Conservation (phyloP, 2,888 invertebrate genomes). For the Drosophila paracracens region DNA sequence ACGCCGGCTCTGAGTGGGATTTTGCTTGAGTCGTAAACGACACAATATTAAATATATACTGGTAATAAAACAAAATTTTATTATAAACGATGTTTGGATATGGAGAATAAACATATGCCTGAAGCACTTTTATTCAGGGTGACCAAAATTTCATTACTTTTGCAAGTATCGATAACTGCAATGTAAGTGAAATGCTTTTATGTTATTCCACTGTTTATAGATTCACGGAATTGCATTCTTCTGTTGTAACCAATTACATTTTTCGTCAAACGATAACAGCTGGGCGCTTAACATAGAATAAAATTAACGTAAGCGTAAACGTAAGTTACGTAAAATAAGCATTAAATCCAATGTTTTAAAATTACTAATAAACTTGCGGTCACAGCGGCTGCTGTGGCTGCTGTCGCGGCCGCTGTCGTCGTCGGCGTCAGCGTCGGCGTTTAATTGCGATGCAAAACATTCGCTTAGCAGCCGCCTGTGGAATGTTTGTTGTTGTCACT, state of each 20-base stretch:
- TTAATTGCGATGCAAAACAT: conserved; percentile 34
- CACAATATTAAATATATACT: not conserved
- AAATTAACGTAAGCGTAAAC: not conserved
- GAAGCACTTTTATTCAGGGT: not conserved
- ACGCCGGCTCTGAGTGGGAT: conserved; percentile 11
- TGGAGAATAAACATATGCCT: not conserved
- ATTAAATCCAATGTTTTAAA: conserved; percentile 2
- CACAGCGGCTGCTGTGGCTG: conserved; percentile 2
- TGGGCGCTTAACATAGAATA: not conserved
- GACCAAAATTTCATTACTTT: not conserved
- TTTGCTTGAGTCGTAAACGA: not conserved
- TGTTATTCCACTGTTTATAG: not conserved
- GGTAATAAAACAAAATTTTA: not conserved
- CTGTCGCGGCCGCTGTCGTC: conserved; percentile 1
- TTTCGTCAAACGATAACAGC: not conserved
- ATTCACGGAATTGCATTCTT: not conserved
- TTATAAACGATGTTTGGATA: not conserved
- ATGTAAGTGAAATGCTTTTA: not conserved
- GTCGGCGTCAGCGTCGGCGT: conserved; percentile 23
- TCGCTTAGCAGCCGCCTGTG: conserved; percentile 27
- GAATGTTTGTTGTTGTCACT: conserved; percentile 57
- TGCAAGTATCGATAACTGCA: not conserved
- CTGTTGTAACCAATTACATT: not conserved
- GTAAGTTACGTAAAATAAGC: not conserved
- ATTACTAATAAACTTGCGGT: not conserved